Conservation (phyloP, 2,888 invertebrate genomes). For the Drosophila anomelani region DNA sequence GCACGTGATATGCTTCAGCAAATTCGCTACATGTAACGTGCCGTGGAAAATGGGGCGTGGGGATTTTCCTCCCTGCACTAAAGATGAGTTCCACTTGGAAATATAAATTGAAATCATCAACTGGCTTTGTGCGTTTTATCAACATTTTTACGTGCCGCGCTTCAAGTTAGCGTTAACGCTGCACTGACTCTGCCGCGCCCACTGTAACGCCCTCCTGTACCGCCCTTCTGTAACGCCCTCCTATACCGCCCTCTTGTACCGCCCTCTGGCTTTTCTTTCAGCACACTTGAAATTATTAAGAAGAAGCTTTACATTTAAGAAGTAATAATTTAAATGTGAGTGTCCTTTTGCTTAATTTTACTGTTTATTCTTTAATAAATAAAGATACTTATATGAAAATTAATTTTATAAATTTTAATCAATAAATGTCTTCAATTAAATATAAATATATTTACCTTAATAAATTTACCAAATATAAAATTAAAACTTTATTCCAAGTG, state of each 20-base stretch:
- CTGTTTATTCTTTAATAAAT: too few species aligned
- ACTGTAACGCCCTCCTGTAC: neutral
- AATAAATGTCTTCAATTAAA: too few species aligned
- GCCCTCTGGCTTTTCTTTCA: constrained; percentile 22
- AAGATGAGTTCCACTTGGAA: constrained; percentile 79
- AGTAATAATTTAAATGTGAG: too few species aligned
- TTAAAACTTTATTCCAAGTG: constrained; percentile 1
- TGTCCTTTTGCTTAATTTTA: too few species aligned
- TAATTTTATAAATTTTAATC: too few species aligned
- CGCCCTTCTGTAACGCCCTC: too few species aligned
- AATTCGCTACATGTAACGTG: constrained; percentile 60
- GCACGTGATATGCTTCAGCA: constrained; percentile 83
- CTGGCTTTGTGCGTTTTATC: constrained; percentile 81
- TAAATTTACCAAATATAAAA: neutral
- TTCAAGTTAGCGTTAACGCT: constrained; percentile 58
- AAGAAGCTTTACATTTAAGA: too few species aligned
- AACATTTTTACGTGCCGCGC: constrained; percentile 77
- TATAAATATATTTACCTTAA: neutral
- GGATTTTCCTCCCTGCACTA: constrained; percentile 51
- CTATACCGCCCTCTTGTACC: too few species aligned
- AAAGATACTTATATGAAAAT: too few species aligned
- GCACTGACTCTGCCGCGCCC: constrained; percentile 47
- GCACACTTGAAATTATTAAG: neutral
- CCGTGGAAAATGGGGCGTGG: constrained; percentile 23
- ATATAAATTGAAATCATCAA: constrained; percentile 81